Base-by-base conservation (phyloP, 2,888 invertebrate species). In the Acleris emargana region DNA sequence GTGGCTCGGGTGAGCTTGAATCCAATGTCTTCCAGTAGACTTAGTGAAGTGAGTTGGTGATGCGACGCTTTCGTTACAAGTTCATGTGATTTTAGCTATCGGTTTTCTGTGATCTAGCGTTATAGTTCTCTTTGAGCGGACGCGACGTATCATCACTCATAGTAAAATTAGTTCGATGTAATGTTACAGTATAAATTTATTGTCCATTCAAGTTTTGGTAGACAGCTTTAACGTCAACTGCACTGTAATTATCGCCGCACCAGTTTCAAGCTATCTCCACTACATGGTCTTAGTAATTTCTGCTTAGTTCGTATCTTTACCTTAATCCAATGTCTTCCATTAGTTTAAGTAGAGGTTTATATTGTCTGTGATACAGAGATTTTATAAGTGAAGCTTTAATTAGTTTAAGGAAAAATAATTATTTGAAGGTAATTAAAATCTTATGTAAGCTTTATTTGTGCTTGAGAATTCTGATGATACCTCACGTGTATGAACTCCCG, bases 231-330 rank as follows among this genome's bases (percentile, higher is more conserved):
- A 90, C 79, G 79, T 79, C 72, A 74, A 81, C 83, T 83, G 91
- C 91, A 92, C 91, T 91, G 91, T 91, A 89, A 84, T 87, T 87
- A 87, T 77, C 76, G 76, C 74, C 79, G 91, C 91, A 91, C 91
- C 76, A 79, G 73, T 81, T 79, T 82, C 81, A 76, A 76, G 77
- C 83, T 87, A 79, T 78, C 81, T 81, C 75, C 78, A 82, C 76
- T 79, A 77, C 76, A 78, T 73, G 72, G 67, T 71, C 73, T 71
- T 68, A 69, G 68, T 64, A 54, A 49, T 58, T 70, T 68, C 67
- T 69, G 71, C 67, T 67, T 71, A 64, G 62, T 62, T 72, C 73
- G 71, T 73, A 69, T 78, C 73, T 74, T 69, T 76, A 71, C 78
- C 77, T 79, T 70, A 72, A 81, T 86, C 81, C 77, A 82, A 77